These are phyloP conservation scores for Epinephelus fuscoguttatus DNA, from an alignment of 2,113 vertebrate species.

Conservation along the genomic window DNA sequence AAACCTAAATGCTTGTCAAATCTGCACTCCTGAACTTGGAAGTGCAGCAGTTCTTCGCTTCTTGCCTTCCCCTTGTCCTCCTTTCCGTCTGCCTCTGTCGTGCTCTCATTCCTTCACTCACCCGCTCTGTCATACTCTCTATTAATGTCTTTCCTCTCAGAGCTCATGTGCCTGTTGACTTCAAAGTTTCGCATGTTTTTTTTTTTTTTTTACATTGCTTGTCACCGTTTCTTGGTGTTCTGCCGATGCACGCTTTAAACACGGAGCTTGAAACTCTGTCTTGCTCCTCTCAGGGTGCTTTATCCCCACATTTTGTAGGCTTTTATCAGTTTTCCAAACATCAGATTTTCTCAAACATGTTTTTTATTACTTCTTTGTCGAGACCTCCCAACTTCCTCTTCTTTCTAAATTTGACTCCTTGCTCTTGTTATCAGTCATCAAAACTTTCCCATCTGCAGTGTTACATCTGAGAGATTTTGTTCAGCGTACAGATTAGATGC, in stretches of 20 bases:
- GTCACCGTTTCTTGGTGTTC: constrained; percentile 32
- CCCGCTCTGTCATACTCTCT: constrained; percentile 15
- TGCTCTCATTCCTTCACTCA: constrained; percentile 19
- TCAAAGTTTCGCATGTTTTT: constrained; percentile 52
- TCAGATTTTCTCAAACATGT: constrained; percentile 7
- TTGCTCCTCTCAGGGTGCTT: constrained; percentile 4
- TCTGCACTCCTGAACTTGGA: constrained; percentile 61
- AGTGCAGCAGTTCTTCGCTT: constrained; percentile 39
- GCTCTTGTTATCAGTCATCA: constrained; percentile 11
- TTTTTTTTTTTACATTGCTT: constrained; percentile 14
- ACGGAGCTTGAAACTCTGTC: constrained; percentile 6
- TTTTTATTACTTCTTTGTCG: constrained; percentile 16
- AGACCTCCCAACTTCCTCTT: neutral
- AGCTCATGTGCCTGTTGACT: constrained; percentile 16
- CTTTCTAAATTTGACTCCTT: neutral
- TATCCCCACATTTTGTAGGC: constrained; percentile 10
- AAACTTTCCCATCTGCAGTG: neutral
- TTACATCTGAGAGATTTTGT: neutral
- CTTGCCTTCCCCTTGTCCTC: constrained; percentile 11
- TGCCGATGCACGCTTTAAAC: neutral
- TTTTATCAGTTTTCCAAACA: constrained; percentile 27
- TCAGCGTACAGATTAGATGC: neutral
- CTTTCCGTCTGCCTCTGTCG: constrained; percentile 11
- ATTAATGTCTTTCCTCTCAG: constrained; percentile 29
- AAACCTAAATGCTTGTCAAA: constrained; percentile 72